Evolutionary conservation across 2,888 invertebrate species (phyloP).

Genomic region (Callyntrura sp.): DNA sequence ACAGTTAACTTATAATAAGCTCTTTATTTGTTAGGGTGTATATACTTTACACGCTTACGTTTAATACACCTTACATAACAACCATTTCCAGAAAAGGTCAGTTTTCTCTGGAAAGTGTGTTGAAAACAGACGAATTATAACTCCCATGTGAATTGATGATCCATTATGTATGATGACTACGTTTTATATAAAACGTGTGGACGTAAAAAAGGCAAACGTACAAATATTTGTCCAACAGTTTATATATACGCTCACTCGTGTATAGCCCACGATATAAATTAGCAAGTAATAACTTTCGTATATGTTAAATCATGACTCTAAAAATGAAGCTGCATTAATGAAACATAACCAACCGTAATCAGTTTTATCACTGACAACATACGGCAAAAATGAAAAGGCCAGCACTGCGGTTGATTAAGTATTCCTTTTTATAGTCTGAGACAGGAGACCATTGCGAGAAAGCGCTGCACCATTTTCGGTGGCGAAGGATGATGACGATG

Average conservation of each 20-base stretch:
- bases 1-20: too few species aligned
- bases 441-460: too few species aligned
- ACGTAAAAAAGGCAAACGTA: background rate
- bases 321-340: background rate
- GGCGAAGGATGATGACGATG: too few species aligned
- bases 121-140: conserved; percentile 40
- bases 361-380: conserved; percentile 9
- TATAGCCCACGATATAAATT: conserved; percentile 20
- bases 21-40: too few species aligned
- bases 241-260: conserved; percentile 4
- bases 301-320: conserved; percentile 3
- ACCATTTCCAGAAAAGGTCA: conserved; percentile 59
- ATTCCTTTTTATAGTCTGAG: too few species aligned
- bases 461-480: too few species aligned
- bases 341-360: background rate
- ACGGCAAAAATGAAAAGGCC: too few species aligned
- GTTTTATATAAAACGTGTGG: background rate
- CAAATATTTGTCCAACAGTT: conserved; percentile 16
- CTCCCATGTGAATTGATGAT: conserved; percentile 2
- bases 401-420: too few species aligned
- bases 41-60: too few species aligned
- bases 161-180: background rate
- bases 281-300: background rate
- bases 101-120: conserved; percentile 48
- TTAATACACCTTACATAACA: conserved; percentile 14